phyloP scores from a whole-genome alignment of 2,113 vertebrate genomes.

The Aythya baeri region DNA sequence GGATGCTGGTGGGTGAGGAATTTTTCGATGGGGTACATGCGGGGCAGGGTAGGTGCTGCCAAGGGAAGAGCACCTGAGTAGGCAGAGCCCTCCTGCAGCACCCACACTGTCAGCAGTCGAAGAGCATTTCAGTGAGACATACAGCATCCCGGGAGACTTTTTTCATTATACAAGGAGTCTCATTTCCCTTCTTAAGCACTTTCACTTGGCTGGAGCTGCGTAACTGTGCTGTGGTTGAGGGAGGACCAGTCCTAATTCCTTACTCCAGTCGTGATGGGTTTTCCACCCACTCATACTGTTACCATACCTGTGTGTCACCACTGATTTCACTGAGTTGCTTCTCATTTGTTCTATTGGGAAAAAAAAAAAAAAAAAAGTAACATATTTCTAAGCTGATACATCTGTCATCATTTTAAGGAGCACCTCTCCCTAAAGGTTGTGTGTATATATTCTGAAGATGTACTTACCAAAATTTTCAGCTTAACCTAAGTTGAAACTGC shows the following conservation, averaged over 20 bases:
- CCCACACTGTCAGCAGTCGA: neutral
- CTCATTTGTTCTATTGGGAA: neutral
- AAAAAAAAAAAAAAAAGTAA: neutral
- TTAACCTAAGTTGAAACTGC: neutral
- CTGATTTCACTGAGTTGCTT: neutral
- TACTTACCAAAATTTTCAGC: neutral
- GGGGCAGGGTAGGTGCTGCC: neutral
- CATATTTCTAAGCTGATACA: neutral
- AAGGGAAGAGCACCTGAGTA: neutral
- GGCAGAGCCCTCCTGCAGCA: neutral
- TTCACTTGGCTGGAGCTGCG: neutral
- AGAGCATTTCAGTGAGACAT: neutral
- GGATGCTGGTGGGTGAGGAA: neutral
- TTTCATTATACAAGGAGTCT: neutral
- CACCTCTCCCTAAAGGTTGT: neutral
- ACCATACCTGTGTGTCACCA: neutral
- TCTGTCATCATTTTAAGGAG: neutral
- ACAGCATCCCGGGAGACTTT: neutral
- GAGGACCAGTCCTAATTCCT: neutral
- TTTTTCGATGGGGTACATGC: neutral
- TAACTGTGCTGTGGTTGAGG: neutral
- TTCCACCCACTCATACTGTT: neutral
- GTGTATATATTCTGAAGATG: neutral
- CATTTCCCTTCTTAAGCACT: neutral
- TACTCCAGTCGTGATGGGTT: neutral